Conservation (phyloP, 2,888 invertebrate genomes). For the Scrobipalpa atriplicella region DNA sequence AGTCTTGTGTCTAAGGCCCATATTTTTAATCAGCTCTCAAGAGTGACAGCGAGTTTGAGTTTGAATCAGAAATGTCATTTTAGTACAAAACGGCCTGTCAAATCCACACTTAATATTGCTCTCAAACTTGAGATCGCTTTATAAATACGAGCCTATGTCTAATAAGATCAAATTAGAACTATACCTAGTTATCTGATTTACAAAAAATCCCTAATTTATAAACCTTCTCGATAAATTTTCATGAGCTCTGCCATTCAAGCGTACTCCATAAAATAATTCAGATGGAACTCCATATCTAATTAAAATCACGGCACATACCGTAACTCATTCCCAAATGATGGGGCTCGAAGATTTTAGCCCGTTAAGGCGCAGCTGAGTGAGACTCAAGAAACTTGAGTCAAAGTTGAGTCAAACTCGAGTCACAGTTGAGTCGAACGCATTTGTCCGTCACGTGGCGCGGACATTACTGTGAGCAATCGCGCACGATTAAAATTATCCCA, state of each 20-base stretch:
- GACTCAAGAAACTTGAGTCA: conserved; percentile 38
- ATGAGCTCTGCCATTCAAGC: not conserved
- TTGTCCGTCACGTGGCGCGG: conserved; percentile 69
- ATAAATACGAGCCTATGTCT: too few relatives aligned
- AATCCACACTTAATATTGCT: too few relatives aligned
- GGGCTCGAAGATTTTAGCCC: conserved; percentile 52
- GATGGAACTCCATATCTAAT: conserved; percentile 5
- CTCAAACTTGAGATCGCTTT: too few relatives aligned
- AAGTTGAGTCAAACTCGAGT: conserved; percentile 35
- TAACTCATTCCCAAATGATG: conserved; percentile 42
- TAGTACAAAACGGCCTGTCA: too few relatives aligned
- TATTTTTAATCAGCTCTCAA: too few relatives aligned
- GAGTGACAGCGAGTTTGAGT: too few relatives aligned
- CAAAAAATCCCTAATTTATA: too few relatives aligned
- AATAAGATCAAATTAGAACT: too few relatives aligned
- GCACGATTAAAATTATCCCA: conserved; percentile 81
- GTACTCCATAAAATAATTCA: not conserved
- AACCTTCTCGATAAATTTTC: too few relatives aligned
- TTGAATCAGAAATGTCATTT: too few relatives aligned
- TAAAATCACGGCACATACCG: conserved; percentile 13
- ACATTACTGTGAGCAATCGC: conserved; percentile 74
- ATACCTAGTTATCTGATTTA: too few relatives aligned
- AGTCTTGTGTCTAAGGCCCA: too few relatives aligned
- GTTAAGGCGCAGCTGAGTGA: conserved; percentile 40
- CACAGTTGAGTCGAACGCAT: conserved; percentile 41